phyloP scores from a whole-genome alignment of 2,113 vertebrate genomes.

The Sorex araneus region DNA sequence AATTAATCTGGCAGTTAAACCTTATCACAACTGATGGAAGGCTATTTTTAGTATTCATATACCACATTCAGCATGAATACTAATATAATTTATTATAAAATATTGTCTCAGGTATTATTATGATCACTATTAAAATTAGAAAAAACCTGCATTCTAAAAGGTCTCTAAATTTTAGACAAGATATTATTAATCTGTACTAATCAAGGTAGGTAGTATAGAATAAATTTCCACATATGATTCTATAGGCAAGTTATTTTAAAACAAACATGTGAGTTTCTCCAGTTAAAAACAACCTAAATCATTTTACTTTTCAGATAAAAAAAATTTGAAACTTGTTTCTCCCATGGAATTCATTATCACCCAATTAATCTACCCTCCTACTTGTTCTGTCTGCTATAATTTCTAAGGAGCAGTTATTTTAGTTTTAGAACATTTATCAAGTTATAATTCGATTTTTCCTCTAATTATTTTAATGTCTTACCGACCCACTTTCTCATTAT shows the following conservation, averaged over 20 bases:
- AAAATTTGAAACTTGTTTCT: constrained; percentile 53
- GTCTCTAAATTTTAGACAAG: not conserved
- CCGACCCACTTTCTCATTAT: not conserved
- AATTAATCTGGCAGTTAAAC: constrained; percentile 56
- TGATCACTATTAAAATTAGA: constrained; percentile 39
- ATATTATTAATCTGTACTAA: not conserved
- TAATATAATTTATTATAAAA: not conserved
- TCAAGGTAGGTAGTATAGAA: not conserved
- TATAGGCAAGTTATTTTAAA: constrained; percentile 38
- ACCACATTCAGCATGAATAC: constrained; percentile 8
- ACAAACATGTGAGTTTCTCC: constrained; percentile 6
- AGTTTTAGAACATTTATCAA: constrained; percentile 45
- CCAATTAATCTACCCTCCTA: constrained; percentile 53
- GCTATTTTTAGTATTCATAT: constrained; percentile 25
- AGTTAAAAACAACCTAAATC: constrained; percentile 72
- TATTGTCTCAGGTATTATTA: not conserved
- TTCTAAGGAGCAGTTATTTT: constrained; percentile 72
- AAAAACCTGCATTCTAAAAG: constrained; percentile 29
- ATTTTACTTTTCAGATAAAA: constrained; percentile 51
- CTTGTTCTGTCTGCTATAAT: constrained; percentile 34
- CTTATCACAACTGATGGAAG: constrained; percentile 21
- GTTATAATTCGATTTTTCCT: not conserved
- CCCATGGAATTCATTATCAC: constrained; percentile 54
- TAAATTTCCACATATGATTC: constrained; percentile 37
- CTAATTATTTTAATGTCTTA: not conserved